Conservation (phyloP, 2,113 vertebrate species). For the Spea bombifrons region DNA sequence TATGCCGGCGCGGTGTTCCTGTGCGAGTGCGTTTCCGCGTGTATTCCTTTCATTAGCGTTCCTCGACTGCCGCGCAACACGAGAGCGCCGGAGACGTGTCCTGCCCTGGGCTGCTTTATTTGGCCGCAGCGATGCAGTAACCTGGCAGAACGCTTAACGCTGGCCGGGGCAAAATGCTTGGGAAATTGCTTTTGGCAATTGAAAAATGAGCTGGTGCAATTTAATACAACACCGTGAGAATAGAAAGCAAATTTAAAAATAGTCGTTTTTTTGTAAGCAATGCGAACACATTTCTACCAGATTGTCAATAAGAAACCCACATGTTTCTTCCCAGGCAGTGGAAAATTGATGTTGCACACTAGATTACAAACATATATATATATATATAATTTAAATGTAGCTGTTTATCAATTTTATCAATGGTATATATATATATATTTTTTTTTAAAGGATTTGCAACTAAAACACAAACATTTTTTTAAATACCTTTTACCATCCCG, state of each 20-base stretch:
- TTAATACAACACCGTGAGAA: conserved; percentile 48
- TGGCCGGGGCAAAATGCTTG: conserved; percentile 44
- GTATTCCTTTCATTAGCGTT: conserved; percentile 15
- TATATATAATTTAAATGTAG: conserved; percentile 5
- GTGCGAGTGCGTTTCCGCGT: background rate
- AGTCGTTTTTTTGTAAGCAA: conserved; percentile 40
- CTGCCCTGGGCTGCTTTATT: conserved; percentile 40
- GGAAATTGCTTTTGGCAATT: conserved; percentile 49
- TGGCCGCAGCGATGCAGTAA: conserved; percentile 24
- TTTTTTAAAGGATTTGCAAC: no score
- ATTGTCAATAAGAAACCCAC: conserved; percentile 47
- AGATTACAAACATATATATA: conserved; percentile 35
- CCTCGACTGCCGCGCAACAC: conserved; percentile 15
- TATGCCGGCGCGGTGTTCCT: background rate
- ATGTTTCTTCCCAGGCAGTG: conserved; percentile 46
- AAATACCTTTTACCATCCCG: no score
- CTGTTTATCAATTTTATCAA: no score
- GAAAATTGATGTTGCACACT: conserved; percentile 45
- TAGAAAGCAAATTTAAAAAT: conserved; percentile 48
- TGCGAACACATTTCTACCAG: conserved; percentile 45
- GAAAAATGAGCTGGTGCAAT: conserved; percentile 49
- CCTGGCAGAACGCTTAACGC: conserved; percentile 24
- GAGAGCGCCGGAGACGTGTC: conserved; percentile 19
- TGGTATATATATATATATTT: conserved; percentile 30
- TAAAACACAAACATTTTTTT: no score